Percentiles rank a stretch among this genome's conserved stretches.
Conservation (phyloP, 2,888 invertebrate genomes). For the Peribatodes rhomboidaria region DNA sequence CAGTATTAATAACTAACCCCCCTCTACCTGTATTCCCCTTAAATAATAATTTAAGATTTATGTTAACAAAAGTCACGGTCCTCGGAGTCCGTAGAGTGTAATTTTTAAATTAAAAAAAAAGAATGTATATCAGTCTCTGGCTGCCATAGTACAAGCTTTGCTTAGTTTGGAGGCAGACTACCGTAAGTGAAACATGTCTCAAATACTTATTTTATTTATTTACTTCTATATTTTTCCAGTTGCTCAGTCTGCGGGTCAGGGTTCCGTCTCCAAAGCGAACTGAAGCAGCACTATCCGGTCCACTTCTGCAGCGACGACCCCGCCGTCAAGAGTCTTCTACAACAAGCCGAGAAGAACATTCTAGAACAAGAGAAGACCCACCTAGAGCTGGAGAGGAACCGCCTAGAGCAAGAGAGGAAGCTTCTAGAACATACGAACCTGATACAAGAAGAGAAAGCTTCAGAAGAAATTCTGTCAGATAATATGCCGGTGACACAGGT, state of each 20-base stretch:
- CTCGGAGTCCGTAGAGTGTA: no score
- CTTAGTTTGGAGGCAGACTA: no score
- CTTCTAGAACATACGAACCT: conserved; percentile 7
- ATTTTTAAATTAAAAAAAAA: no score
- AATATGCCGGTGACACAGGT: neutral
- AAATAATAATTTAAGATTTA: no score
- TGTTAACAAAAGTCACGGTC: no score
- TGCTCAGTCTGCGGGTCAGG: conserved; percentile 75
- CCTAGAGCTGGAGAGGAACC: conserved; percentile 12
- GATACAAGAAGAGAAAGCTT: neutral
- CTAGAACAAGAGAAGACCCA: conserved; percentile 26
- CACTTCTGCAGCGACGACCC: conserved; percentile 68
- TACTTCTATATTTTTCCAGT: conserved; percentile 55
- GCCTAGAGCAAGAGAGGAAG: conserved; percentile 11
- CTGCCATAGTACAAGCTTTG: no score
- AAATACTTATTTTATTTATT: no score
- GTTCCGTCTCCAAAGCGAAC: conserved; percentile 74
- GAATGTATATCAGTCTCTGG: no score
- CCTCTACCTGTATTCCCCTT: no score
- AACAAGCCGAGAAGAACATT: conserved; percentile 14
- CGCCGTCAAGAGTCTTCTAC: conserved; percentile 34
- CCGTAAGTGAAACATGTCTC: no score
- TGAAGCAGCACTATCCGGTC: conserved; percentile 78
- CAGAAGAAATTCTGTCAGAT: neutral
- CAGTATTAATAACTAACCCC: no score